These are phyloP conservation scores for Naso thynnoides DNA, from an alignment of 2,797 vertebrate species.

Conservation along the genomic window DNA sequence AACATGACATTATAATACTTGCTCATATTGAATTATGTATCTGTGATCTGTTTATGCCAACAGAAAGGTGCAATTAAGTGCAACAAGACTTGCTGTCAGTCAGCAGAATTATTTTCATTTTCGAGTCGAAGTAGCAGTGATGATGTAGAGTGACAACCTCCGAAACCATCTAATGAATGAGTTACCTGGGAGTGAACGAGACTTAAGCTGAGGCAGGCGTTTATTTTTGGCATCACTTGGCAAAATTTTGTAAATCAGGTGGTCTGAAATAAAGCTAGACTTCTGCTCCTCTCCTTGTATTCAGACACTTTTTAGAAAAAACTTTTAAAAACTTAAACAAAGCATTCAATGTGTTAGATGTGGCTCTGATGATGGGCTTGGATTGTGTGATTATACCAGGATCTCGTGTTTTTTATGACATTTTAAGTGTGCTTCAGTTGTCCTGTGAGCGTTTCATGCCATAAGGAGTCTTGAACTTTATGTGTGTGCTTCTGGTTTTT, in stretches of 20 bases:
- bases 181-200: neutral
- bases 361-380: no score
- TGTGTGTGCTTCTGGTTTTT: neutral
- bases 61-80: neutral
- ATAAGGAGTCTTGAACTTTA: neutral
- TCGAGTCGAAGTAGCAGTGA: neutral
- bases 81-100: neutral
- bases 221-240: no score
- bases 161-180: neutral
- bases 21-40: neutral
- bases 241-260: no score
- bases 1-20: neutral
- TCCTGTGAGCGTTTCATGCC: neutral
- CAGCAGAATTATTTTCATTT: conserved; percentile 1
- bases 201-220: no score
- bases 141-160: no score
- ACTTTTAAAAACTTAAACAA: no score
- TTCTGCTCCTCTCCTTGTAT: no score
- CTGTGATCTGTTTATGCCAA: neutral
- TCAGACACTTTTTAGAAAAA: no score
- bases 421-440: neutral
- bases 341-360: no score
- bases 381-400: neutral
- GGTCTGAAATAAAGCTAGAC: no score
- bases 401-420: no score